Evolutionary conservation across 2,888 invertebrate species (phyloP), one percentile per base, ranked within the genome.

Genomic region (Oxytorus armatus): DNA sequence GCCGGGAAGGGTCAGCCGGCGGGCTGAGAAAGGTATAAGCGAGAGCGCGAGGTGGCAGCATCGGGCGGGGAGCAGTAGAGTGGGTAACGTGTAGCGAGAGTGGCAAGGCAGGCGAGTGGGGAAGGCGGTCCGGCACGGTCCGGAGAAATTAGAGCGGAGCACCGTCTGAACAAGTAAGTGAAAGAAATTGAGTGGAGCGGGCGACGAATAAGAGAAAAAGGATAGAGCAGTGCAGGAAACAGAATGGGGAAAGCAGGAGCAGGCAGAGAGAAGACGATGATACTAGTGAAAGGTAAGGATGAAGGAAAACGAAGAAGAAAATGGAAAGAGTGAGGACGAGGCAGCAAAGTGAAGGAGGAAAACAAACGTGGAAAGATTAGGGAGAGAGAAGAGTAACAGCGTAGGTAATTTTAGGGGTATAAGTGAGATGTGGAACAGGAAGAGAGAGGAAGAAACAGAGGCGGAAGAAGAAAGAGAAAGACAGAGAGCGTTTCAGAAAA

Each of bases 351-450:
- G 69, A 33, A 57, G 57, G 0, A 53, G 33, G 25, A 44, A 44
- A 29, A 70, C 57, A 21, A 70, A 57, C 14, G 55, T n/a, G 21
- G 57, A 69, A 14, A 70, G 57, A 8, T 10, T 57, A n/a, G 0
- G 0, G 44, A 47, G 69, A 33, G 57, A 18, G 11, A 57, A 18
- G n/a, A 57, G 69, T 0, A 42, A n/a, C 10, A 68, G 68, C 5
- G 7, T 3, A 0, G 44, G 18, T 3, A 25, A 4, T 16, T 5
- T 44, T 5, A 10, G 2, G 10, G 25, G 14, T n/a, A 23, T 61
- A 11, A 25, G 1, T 2, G 42, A 63, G 5, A 10, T 47, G 21
- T 70, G 57, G 47, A 59, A 70, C 1, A 49, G 49, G 10, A 70
- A 59, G 10, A 70, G 59, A 23, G 70, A 16, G 18, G 11, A 33